Base-by-base conservation (phyloP, 2,888 invertebrate genomes). In the Xanthia togata region DNA sequence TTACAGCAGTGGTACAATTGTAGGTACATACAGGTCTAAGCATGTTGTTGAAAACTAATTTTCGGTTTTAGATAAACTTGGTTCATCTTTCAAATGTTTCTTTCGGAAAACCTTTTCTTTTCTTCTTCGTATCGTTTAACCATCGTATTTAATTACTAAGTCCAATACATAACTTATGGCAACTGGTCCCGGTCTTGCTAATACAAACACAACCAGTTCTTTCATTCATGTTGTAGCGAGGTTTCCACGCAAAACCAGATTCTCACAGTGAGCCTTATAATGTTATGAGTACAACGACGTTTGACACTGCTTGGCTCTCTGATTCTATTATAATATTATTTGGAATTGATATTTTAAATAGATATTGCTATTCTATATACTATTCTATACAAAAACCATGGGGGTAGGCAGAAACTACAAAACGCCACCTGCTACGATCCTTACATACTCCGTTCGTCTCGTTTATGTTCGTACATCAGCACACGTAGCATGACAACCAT, bases 161-260 rank as follows among this genome's bases (percentile, higher is more conserved):
- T 20, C 59, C 63, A 75, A 68, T 81, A 63, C 62, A 50, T 41
- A 73, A 38, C 35, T 71, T 47, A 81, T 75, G 70, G 59, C 9
- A 84, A 81, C 62, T 75, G 62, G 75, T 50, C 47, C 26, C 31
- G 44, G 35, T 59, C 62, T 75, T 59, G 70, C 44, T 60, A 60
- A 64, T 64, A 69, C 76, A 70, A 70, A 71, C 67, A 81, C 73
- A 81, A 85, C 82, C 76, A 75, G 85, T 85, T 85, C 60, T 71
- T 85, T 82, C 76, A 82, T 82, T 82, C 82, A 81, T 44, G 74
- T 68, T 65, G 60, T 50, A 35, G 38, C 62, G 67, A 81, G 75
- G 75, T 84, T 82, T 82, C 78, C 59, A 68, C 41, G 41, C 38
- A 44, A 70, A 83, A 78, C 78, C 62, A 73, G 67, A 81, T 71